Conservation (phyloP, 92 coral and sea anemone genomes). For the Paramuricea clavata region DNA sequence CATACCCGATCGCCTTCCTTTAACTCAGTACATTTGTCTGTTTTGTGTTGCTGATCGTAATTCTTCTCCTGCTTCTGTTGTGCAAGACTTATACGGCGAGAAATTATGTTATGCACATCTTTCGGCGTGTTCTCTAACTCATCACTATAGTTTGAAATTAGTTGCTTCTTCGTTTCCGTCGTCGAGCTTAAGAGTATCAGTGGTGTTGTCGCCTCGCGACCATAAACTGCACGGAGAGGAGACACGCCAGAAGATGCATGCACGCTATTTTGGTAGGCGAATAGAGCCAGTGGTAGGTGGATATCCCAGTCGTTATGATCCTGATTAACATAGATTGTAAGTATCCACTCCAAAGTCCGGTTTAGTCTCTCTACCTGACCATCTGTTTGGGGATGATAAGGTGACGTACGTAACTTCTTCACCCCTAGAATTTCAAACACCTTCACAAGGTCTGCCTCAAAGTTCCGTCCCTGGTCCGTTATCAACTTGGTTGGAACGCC, state of each 20-base stretch:
- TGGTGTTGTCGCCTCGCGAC: not conserved
- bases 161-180: not conserved
- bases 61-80: not conserved
- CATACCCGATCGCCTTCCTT: not conserved
- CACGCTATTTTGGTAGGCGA: not conserved
- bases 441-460: constrained; percentile 50
- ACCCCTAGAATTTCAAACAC: constrained; percentile 52
- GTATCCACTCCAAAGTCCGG: constrained; percentile 25
- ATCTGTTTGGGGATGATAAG: constrained; percentile 4
- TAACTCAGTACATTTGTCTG: not conserved
- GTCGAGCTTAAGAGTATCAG: not conserved
- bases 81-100: not conserved
- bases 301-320: constrained; percentile 8
- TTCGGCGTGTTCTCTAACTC: not conserved
- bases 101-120: not conserved
- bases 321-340: not conserved
- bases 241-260: not conserved
- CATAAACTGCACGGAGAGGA: not conserved
- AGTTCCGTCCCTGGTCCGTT: constrained; percentile 58
- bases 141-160: not conserved
- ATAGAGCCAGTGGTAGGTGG: not conserved
- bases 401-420: constrained; percentile 4
- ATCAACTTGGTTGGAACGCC: constrained; percentile 55
- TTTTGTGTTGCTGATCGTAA: not conserved
- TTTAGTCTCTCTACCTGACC: not conserved